phyloP scores from a whole-genome alignment of 2,113 vertebrate species.

The Aphelocoma coerulescens region DNA sequence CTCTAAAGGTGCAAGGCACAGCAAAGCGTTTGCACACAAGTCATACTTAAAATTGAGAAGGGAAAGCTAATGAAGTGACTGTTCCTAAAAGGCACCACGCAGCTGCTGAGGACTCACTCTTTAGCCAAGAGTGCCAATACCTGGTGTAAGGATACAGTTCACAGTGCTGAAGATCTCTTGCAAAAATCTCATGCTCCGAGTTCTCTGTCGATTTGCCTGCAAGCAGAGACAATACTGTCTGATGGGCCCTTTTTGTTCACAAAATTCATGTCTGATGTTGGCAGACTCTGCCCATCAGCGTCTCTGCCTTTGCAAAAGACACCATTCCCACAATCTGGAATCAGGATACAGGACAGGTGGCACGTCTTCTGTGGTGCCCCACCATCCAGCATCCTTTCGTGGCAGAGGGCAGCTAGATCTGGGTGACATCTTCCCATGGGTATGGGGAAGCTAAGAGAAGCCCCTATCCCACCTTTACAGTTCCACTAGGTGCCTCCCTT shows the following conservation, averaged over 20 bases:
- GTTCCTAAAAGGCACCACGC: neutral
- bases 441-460: neutral
- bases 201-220: slow-evolving; percentile 69
- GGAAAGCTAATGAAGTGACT: neutral
- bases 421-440: fast-evolving
- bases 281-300: neutral
- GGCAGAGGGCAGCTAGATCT: neutral
- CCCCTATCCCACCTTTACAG: neutral
- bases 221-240: neutral
- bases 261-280: neutral
- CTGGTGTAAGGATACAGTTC: slow-evolving; percentile 68
- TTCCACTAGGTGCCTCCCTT: neutral
- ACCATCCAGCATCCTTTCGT: neutral
- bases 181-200: slow-evolving; percentile 54
- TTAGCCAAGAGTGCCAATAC: neutral
- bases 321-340: neutral
- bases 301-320: neutral
- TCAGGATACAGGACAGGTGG: neutral
- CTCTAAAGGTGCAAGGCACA: neutral
- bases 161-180: slow-evolving; percentile 52
- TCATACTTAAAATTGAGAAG: neutral
- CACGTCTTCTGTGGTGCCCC: neutral
- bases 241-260: neutral
- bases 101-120: neutral
- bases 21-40: neutral